Evolutionary conservation across 1,140 invertebrate species (phyloP), one percentile per base, ranked within the genome.

Genomic region (Hyphantria cunea): DNA sequence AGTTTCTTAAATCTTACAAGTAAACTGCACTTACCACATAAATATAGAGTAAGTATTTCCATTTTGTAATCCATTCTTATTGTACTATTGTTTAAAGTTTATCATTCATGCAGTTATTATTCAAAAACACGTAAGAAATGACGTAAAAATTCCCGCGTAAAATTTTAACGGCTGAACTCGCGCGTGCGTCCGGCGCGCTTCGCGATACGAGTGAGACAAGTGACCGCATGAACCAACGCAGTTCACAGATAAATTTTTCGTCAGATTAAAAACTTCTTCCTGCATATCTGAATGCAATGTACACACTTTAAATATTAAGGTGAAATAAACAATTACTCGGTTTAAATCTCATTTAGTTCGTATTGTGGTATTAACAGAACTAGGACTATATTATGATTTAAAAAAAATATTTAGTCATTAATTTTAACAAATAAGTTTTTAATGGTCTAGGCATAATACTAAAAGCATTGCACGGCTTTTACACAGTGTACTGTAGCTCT

Each of bases 11-110:
- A 39, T 10, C 0, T 10, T 15, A 80, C n/a, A n/a, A n/a, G n/a
- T n/a, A n/a, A n/a, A n/a, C n/a, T n/a, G n/a, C n/a, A n/a, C 84
- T 84, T 68, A 89, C 86, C 79, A 64, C 82, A 89, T 54, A 85
- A 70, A 70, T 86, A 72, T 52, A 89, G 61, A 73, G 78, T 66
- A 48, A 72, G 54, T 50, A 74, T 63, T 56, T 52, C 70, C 76
- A 76, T 75, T 64, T 73, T 76, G 61, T 63, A 64, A 64, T 76
- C 63, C 47, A 68, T 67, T 63, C 54, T 52, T 15, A 68, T 39
- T 64, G 33, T 54, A 33, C 61, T 64, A 47, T 9, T 59, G 17
- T 51, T 31, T 58, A 60, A 49, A 11, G 33, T 25, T 31, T 52
- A 37, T 59, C 64, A 49, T 62, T 68, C 44, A 50, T 58, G 15